Base-by-base conservation (phyloP, 92 coral and sea anemone genomes). In the Palythoa heliodiscus region DNA sequence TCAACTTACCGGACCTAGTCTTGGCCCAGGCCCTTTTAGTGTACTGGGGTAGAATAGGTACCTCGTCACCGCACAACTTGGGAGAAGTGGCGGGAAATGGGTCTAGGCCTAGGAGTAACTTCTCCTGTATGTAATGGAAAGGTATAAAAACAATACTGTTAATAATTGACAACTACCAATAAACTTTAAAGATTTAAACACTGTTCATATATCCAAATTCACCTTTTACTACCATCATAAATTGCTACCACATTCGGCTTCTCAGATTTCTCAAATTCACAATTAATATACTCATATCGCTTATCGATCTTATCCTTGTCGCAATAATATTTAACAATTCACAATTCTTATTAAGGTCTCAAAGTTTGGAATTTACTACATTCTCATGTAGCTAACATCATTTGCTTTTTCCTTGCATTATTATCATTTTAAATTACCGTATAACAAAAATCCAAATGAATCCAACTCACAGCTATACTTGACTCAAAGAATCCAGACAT, bases 1-100 rank as follows among this genome's bases (percentile, higher is more conserved):
- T 63, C 73, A 12, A 69, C 73, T 2, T 29, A 69, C 73, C 73
- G 25, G 73, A 69, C 47, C 17, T 25, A 9, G 73, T 69, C 17
- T 37, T 69, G 73, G 19, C 47, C 73, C 73, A 69, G 73, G 73
- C 73, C 73, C 35, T 69, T 16, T 69, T 69, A 37, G 47, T 37
- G 19, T 69, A 69, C 43, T 69, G 17, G 25, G 73, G 73, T 29
- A 37, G 1, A 14, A 37, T 25, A 16, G 43, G 73, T 8, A 69
- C 43, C 14, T 11, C 17, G 24, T 37, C 73, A 13, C 73, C 73
- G 19, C 73, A 69, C 73, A 69, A 16, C 19, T 69, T 69, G 19
- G 73, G 73, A 69, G 73, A 69, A 11, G 39, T 10, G 73, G 6
- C 14, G 47, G 73, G 73, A 19, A 69, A 69, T 16, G 73, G 43